Conservation (phyloP, 2,888 invertebrate genomes). For the Toxonevra muliebris region DNA sequence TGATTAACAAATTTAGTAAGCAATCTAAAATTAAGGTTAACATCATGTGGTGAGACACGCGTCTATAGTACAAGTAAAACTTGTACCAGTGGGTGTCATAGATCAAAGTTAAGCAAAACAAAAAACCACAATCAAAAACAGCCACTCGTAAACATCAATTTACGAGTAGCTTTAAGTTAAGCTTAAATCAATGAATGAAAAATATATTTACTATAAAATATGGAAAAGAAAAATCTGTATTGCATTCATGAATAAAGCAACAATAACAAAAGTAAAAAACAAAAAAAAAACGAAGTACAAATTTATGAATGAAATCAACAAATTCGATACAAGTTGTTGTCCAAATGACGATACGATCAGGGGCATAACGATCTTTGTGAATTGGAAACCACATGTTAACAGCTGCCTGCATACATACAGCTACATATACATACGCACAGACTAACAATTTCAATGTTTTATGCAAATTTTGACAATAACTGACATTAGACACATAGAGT, state of each 20-base stretch:
- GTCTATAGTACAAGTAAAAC: slow-evolving; percentile 9
- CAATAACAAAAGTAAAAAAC: slow-evolving; percentile 14
- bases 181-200: slow-evolving; percentile 4
- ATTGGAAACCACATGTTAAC: too few relatives aligned
- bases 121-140: slow-evolving; percentile 12
- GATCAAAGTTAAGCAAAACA: neutral
- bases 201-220: neutral
- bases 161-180: slow-evolving; percentile 1
- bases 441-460: slow-evolving; percentile 44
- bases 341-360: neutral
- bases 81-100: neutral
- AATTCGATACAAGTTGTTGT: slow-evolving; percentile 25
- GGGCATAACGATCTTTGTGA: too few relatives aligned
- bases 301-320: slow-evolving; percentile 38
- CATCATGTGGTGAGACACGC: slow-evolving; percentile 27
- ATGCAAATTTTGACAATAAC: slow-evolving; percentile 47
- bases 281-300: slow-evolving; percentile 13
- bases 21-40: slow-evolving; percentile 3
- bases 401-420: slow-evolving; percentile 9
- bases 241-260: neutral
- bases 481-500: neutral
- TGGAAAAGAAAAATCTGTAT: too few relatives aligned
- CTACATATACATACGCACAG: neutral
- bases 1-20: neutral
- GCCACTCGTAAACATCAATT: neutral